These are phyloP conservation scores for Catocala sponsa DNA, from an alignment of 2,888 invertebrate species.

Conservation along the genomic window DNA sequence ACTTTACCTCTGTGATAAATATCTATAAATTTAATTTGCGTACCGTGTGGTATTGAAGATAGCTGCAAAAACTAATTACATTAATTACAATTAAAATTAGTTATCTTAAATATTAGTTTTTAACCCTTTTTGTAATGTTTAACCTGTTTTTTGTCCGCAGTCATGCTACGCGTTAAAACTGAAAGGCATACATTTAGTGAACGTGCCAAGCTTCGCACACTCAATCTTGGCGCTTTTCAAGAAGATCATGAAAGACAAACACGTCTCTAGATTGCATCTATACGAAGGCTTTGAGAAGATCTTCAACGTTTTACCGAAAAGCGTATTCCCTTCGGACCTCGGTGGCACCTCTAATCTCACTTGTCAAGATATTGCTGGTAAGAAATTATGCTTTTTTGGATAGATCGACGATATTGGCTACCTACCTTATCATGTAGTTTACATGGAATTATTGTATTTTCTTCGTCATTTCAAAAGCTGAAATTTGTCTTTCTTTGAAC, in stretches of 20 bases:
- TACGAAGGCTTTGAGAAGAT: conserved; percentile 54
- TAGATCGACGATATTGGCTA: background rate
- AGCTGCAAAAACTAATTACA: too few relatives aligned
- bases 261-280: conserved; percentile 56
- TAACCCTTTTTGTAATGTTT: too few relatives aligned
- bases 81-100: too few relatives aligned
- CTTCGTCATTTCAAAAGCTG: too few relatives aligned
- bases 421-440: too few relatives aligned
- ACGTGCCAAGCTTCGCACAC: conserved; percentile 63
- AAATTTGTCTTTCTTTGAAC: too few relatives aligned
- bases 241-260: conserved; percentile 71
- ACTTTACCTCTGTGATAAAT: too few relatives aligned
- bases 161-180: conserved; percentile 41
- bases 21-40: too few relatives aligned
- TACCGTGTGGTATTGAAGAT: too few relatives aligned
- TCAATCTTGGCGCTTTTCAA: conserved; percentile 54
- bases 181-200: conserved; percentile 66
- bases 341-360: conserved; percentile 61
- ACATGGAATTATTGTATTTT: too few relatives aligned
- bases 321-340: conserved; percentile 68
- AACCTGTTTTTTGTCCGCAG: conserved; percentile 14
- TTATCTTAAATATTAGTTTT: too few relatives aligned
- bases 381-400: conserved; percentile 1
- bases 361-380: conserved; percentile 53
- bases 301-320: conserved; percentile 59